phyloP scores from a whole-genome alignment of 2,113 vertebrate species.

The Poicephalus meyeri region DNA sequence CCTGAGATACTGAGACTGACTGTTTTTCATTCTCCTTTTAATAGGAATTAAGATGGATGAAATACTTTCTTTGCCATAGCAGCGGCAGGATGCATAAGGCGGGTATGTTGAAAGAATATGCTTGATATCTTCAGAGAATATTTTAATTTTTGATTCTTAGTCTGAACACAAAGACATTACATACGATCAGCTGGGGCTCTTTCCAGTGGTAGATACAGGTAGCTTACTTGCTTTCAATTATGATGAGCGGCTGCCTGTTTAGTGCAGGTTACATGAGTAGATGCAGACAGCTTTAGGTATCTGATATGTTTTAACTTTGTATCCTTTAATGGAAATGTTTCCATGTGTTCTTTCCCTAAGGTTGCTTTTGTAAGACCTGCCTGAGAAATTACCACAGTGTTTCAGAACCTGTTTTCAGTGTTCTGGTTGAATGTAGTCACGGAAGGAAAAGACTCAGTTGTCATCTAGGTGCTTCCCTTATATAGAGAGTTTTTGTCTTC shows the following conservation, averaged over 20 bases:
- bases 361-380: background rate
- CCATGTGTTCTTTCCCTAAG: background rate
- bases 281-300: background rate
- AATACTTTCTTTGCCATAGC: background rate
- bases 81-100: background rate
- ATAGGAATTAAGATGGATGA: conserved; percentile 3
- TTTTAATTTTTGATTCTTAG: background rate
- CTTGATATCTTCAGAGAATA: background rate
- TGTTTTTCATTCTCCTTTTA: background rate
- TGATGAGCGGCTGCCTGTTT: background rate
- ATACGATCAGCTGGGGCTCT: background rate
- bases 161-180: background rate
- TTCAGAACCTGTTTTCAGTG: background rate
- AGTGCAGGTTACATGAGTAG: background rate
- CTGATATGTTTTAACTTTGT: background rate
- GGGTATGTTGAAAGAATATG: background rate
- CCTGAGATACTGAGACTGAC: background rate
- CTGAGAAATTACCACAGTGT: background rate
- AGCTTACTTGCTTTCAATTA: background rate
- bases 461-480: background rate
- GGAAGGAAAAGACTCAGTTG: background rate
- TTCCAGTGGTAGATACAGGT: background rate
- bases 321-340: background rate
- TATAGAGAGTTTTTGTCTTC: background rate
- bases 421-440: background rate